phyloP scores from a whole-genome alignment of 2,797 vertebrate genomes.

The Oceanodroma leucorhoa region DNA sequence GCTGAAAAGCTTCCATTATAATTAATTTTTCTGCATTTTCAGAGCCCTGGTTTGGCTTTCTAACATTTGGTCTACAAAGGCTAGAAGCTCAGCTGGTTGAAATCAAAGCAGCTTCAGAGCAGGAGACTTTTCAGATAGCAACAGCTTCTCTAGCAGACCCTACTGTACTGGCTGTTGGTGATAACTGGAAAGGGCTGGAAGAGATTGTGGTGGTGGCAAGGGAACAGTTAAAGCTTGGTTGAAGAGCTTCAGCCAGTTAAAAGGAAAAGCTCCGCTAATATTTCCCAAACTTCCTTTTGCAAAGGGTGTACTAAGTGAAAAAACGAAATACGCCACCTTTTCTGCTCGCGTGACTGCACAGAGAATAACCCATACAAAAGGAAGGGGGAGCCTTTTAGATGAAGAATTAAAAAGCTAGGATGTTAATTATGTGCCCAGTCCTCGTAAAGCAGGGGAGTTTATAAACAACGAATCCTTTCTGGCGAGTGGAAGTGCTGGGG shows the following conservation, averaged over 20 bases:
- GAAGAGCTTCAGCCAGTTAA: not conserved
- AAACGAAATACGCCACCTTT: not conserved
- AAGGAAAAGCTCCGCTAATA: not conserved
- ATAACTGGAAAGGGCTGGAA: not conserved
- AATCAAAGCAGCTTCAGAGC: not conserved
- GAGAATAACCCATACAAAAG: not conserved
- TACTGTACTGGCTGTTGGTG: not conserved
- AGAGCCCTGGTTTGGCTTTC: not conserved
- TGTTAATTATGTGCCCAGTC: not conserved
- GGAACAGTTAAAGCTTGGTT: not conserved
- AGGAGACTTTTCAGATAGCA: not conserved
- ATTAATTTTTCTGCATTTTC: not conserved
- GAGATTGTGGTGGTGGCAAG: not conserved
- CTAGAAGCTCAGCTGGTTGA: not conserved
- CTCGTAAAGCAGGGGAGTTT: not conserved
- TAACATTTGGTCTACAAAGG: not conserved
- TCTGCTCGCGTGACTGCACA: rapidly evolving
- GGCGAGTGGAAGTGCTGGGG: not conserved
- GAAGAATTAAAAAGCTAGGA: not conserved
- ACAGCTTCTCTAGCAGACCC: not conserved
- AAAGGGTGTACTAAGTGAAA: not conserved
- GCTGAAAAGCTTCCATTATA: not conserved
- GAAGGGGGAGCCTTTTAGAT: not conserved
- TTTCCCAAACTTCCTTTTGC: not conserved
- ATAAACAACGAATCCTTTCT: not conserved